These are phyloP conservation scores for Limnephilus lunatus DNA, from an alignment of 2,888 invertebrate genomes.

Conservation along the genomic window DNA sequence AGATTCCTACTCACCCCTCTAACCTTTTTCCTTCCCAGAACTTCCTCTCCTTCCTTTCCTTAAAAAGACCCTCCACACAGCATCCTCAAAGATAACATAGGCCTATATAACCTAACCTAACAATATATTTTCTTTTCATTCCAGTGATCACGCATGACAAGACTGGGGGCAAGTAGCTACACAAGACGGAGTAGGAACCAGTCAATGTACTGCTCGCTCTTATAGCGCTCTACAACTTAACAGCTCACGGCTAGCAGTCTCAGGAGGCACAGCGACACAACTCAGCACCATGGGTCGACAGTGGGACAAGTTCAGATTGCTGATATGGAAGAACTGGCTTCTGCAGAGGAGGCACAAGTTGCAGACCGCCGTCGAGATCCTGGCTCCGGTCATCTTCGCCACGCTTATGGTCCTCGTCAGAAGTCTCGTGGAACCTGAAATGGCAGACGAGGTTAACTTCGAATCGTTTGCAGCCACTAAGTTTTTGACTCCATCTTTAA, in stretches of 20 bases:
- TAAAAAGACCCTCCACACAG: no score
- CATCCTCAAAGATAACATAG: no score
- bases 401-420: constrained; percentile 84
- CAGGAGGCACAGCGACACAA: constrained; percentile 1
- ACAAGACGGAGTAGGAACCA: neutral
- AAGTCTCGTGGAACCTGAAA: constrained; percentile 79
- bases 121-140: neutral
- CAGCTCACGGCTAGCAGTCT: neutral
- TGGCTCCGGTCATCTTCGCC: constrained; percentile 82
- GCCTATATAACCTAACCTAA: no score
- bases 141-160: constrained; percentile 36
- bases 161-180: constrained; percentile 1
- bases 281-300: constrained; percentile 37
- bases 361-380: constrained; percentile 82
- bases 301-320: constrained; percentile 81
- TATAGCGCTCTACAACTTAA: constrained; percentile 6
- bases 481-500: neutral
- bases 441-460: neutral
- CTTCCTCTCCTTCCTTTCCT: no score
- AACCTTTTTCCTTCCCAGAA: no score
- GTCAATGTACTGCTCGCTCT: constrained; percentile 6
- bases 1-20: no score
- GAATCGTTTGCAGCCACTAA: neutral
- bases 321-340: constrained; percentile 91
- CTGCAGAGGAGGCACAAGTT: constrained; percentile 85